A percentile compares a stretch with the other conserved stretches of the same genome.
Conservation (phyloP, 2,113 vertebrate species). For the Takifugu bimaculatus region DNA sequence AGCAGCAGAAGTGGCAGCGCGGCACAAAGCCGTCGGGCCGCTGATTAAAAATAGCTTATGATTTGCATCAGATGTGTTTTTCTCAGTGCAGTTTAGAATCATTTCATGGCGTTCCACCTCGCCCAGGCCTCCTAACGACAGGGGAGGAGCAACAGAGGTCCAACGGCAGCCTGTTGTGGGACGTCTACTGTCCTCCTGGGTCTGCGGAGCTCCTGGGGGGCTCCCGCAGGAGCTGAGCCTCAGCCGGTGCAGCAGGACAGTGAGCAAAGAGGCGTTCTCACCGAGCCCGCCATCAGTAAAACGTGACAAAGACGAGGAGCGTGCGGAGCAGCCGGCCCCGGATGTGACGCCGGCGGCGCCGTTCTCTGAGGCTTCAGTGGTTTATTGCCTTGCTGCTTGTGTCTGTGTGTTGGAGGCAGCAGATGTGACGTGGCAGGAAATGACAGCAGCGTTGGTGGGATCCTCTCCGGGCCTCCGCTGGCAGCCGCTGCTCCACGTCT, state of each 20-base stretch:
- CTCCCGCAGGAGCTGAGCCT: conserved; percentile 3
- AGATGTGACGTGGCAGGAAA: conserved; percentile 4
- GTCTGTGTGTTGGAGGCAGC: not conserved
- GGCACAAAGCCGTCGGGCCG: not conserved
- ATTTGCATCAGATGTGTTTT: conserved; percentile 1
- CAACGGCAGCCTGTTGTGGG: not conserved
- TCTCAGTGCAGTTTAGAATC: not conserved
- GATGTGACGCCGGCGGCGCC: not conserved
- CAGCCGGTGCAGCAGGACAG: conserved; percentile 2
- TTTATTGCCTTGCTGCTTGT: conserved; percentile 13
- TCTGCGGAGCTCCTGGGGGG: not conserved
- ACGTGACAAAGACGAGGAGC: too few species aligned
- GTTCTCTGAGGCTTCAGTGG: not conserved
- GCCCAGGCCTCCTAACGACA: not conserved
- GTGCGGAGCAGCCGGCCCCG: not conserved
- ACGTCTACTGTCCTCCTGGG: not conserved
- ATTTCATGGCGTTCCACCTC: too few species aligned
- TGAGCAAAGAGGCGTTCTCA: not conserved
- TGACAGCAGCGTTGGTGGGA: conserved; percentile 14
- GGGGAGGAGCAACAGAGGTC: not conserved
- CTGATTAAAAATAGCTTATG: not conserved
- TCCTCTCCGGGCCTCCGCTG: conserved; percentile 50
- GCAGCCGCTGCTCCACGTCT: conserved; percentile 61
- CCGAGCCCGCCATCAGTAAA: not conserved
- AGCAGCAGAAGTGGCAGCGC: too few species aligned